Evolutionary conservation across 2,888 invertebrate species (phyloP), one percentile per base, ranked within the genome.

Genomic region (Stratiomys singularior): DNA sequence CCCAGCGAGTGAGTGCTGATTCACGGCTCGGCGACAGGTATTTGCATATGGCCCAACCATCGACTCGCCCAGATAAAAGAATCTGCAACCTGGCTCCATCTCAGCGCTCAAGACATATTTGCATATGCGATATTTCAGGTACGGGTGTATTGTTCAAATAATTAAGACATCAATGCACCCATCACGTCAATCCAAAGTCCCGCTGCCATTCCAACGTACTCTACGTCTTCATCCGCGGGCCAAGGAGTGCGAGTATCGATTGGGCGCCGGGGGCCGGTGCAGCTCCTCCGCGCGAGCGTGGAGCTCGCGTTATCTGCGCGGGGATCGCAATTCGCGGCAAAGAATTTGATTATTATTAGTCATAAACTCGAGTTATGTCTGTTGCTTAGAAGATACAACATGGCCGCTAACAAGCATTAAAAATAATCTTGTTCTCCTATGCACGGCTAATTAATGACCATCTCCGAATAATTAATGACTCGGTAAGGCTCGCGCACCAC

Each of bases 381-480:
- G 47, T 46, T 27, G 69, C 30, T 69, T 47, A 69, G 47, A 69
- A 69, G n/a, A 69, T 25, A 46, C 69, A 47, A 46, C 69, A 69
- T 69, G 69, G 69, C 69, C 30, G 69, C 69, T 69, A 69, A 69
- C 69, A 69, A 69, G 69, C 69, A 69, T 69, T 69, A 30, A 69
- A 69, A 69, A 46, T 25, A 47, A 69, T 69, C 69, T 69, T 25
- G 69, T 69, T 69, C 47, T 69, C 47, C 69, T 25, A 46, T 69
- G 69, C 69, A 25, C 47, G 69, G 69, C 47, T 69, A 69, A 69
- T 69, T 69, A 69, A 69, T 69, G 69, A 69, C 69, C 69, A 69
- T 69, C 69, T 69, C 69, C 25, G 69, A 69, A 69, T 69, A 69
- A 69, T 69, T 69, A 69, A 69, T 69, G 69, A 69, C 69, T 69